These are phyloP conservation scores for Drosophila mayri DNA, from an alignment of 1,140 invertebrate species.

Conservation along the genomic window DNA sequence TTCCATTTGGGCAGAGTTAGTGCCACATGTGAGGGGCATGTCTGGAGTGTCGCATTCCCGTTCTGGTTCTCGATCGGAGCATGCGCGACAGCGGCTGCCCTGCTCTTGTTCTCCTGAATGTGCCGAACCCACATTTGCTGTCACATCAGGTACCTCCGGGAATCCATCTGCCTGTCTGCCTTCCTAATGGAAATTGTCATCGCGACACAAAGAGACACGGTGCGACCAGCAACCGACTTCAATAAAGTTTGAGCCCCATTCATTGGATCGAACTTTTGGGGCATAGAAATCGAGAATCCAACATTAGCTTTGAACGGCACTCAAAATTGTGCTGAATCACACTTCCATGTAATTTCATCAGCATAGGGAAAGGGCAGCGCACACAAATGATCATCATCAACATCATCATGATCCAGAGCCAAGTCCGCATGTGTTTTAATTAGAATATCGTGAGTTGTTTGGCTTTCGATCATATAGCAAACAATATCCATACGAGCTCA, in stretches of 20 bases:
- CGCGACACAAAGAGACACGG: slow-evolving; percentile 48
- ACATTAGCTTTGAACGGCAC: slow-evolving; percentile 75
- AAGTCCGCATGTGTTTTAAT: slow-evolving; percentile 75
- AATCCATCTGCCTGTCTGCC: slow-evolving; percentile 60
- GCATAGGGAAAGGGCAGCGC: slow-evolving; percentile 51
- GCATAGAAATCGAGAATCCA: slow-evolving; percentile 43
- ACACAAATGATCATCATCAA: slow-evolving; percentile 33
- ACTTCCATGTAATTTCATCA: slow-evolving; percentile 77
- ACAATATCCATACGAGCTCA: slow-evolving; percentile 55
- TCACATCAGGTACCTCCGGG: slow-evolving; percentile 59
- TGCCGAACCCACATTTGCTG: slow-evolving; percentile 72
- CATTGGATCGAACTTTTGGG: slow-evolving; percentile 51
- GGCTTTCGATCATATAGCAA: slow-evolving; percentile 80
- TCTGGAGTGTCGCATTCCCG: slow-evolving; percentile 52
- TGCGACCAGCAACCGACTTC: slow-evolving; percentile 1
- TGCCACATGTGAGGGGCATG: slow-evolving; percentile 70
- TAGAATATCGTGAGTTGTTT: slow-evolving; percentile 83
- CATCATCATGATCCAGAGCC: slow-evolving; percentile 34
- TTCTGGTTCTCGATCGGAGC: slow-evolving; percentile 46
- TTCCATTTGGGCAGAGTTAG: slow-evolving; percentile 39
- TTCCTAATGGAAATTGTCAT: slow-evolving; percentile 79
- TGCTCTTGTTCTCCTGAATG: slow-evolving; percentile 52
- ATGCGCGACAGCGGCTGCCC: slow-evolving; percentile 62
- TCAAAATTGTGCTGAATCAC: slow-evolving; percentile 67
- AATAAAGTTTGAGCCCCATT: slow-evolving; percentile 56